These are phyloP conservation scores for Ophioninae sp. DNA, from an alignment of 2,888 invertebrate genomes.

Conservation along the genomic window DNA sequence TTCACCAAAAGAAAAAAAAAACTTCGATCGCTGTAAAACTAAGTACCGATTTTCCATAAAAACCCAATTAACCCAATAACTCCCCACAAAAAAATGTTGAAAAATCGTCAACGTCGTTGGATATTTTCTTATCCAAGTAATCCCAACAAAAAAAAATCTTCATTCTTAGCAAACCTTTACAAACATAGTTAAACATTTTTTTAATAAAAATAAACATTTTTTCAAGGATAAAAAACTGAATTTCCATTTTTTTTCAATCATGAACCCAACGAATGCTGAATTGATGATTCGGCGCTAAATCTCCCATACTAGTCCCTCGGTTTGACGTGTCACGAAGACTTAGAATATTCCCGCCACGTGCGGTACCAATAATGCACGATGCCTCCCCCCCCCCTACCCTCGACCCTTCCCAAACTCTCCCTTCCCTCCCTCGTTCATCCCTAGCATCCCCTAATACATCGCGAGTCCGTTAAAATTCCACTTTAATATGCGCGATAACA, in stretches of 20 bases:
- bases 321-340: slow-evolving; percentile 18
- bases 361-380: slow-evolving; percentile 50
- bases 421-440: background rate
- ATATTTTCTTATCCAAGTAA: no score
- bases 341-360: slow-evolving; percentile 52
- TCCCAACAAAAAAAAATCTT: background rate
- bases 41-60: background rate
- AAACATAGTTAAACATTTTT: background rate
- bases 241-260: no score
- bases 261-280: no score
- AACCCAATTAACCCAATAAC: background rate
- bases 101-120: background rate
- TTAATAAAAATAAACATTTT: no score
- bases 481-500: slow-evolving; percentile 63
- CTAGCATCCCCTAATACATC: slow-evolving; percentile 14
- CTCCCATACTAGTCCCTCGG: background rate
- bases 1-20: background rate
- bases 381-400: slow-evolving; percentile 6
- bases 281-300: background rate
- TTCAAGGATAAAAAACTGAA: background rate
- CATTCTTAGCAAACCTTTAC: background rate
- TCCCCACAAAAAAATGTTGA: background rate
- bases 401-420: background rate
- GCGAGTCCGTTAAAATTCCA: slow-evolving; percentile 52
- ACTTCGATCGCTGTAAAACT: background rate